Conservation (phyloP, 1,140 invertebrate species). For the Leptinotarsa defecta region DNA sequence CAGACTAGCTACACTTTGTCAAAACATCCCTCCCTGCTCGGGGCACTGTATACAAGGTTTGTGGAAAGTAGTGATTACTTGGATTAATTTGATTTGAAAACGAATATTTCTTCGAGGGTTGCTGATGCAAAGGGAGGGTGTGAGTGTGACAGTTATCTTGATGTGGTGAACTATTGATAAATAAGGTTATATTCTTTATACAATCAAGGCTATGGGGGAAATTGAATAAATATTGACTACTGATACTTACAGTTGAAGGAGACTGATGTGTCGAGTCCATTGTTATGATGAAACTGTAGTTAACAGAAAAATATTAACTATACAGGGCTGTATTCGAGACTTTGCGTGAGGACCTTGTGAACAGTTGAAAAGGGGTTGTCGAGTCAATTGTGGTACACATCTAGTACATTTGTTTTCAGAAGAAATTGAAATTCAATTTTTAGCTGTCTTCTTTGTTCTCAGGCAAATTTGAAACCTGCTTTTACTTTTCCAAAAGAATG, state of each 20-base stretch:
- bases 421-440: no score
- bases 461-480: no score
- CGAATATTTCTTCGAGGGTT: neutral
- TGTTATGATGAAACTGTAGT: neutral
- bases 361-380: no score
- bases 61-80: slow-evolving; percentile 9
- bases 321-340: no score
- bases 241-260: neutral
- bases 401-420: no score
- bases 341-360: no score
- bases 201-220: neutral
- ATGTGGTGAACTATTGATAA: slow-evolving; percentile 6
- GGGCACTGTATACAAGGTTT: neutral
- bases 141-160: slow-evolving; percentile 8
- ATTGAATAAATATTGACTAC: neutral
- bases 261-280: neutral
- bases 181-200: neutral
- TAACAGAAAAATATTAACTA: no score
- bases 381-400: no score
- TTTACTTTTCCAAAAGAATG: no score
- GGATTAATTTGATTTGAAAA: slow-evolving; percentile 15
- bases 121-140: neutral
- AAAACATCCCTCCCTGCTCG: slow-evolving; percentile 1
- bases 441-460: no score
- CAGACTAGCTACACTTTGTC: slow-evolving; percentile 14